Evolutionary conservation across 2,888 invertebrate species (phyloP), one percentile per base, ranked within the genome.

Genomic region (Agonum fuliginosum): DNA sequence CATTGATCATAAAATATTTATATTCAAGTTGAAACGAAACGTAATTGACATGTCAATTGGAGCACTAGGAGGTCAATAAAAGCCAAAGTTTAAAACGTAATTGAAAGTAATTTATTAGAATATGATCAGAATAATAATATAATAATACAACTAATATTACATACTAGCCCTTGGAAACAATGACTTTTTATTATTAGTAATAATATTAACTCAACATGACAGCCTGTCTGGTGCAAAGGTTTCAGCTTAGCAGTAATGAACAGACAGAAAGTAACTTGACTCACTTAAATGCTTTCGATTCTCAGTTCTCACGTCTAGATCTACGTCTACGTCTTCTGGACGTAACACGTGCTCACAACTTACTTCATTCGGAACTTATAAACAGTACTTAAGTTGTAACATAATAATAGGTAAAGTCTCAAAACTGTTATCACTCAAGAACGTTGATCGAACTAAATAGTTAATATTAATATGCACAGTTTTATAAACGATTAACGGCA

Each of bases 151-250:
- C 73, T 67, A 75, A 48, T 46, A 48, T 67, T 75, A 75, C 51
- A 75, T 75, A 48, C 73, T 75, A 75, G 75, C 75, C 75, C 75
- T 75, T 75, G 67, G 34, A 75, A 75, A 75, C 75, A 75, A 67
- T 70, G 70, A 70, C 70, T 69, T 43, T 37, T 54, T 46, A 17
- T 12, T 54, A 62, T 62, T 20, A 67, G 41, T 67, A 67, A 67
- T 37, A 67, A 67, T 41, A 67, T 70, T 22, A 70, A 70, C 20
- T 67, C 43, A 67, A 41, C 65, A 65, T 65, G 54, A 37, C 20
- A 69, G 24, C 30, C 6, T 70, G 46, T 27, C 27, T 46, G 27
- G 46, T 43, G 70, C 46, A 70, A 17, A 70, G 54, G n/a, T n/a
- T 70, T 70, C 12, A 41, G 12, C 37, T 19, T 27, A 58, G 17